A percentile compares a stretch with the other conserved stretches of the same genome.
These are phyloP conservation scores for Eueides isabella DNA, from an alignment of 1,140 invertebrate species.

Conservation along the genomic window DNA sequence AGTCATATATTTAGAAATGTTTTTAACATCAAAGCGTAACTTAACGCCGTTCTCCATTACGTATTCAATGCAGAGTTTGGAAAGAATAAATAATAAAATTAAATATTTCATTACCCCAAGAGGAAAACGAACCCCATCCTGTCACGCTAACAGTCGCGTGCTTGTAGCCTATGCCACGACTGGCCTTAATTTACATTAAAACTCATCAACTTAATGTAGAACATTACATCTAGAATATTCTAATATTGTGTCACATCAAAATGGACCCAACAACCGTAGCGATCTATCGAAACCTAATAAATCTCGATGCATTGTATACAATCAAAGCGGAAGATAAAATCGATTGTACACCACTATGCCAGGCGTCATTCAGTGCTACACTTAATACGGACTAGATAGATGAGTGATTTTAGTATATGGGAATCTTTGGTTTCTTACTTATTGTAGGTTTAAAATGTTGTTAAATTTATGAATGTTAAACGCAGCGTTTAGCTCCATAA, in stretches of 20 bases:
- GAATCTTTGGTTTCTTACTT: not conserved
- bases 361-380: conserved; percentile 11
- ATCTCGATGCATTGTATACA: conserved; percentile 21
- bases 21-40: too few species aligned
- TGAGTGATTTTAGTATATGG: not conserved
- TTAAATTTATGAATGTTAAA: too few species aligned
- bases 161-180: too few species aligned
- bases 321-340: conserved; percentile 24
- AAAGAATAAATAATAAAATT: too few species aligned
- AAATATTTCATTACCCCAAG: too few species aligned
- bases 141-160: too few species aligned
- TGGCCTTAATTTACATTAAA: not conserved
- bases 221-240: not conserved
- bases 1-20: too few species aligned
- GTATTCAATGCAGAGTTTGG: too few species aligned
- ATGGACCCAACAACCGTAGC: conserved; percentile 6
- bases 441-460: too few species aligned
- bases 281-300: conserved; percentile 30
- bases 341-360: conserved; percentile 23
- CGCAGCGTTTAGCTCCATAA: too few species aligned
- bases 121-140: too few species aligned
- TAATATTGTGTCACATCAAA: conserved; percentile 15
- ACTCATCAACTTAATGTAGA: not conserved
- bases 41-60: too few species aligned
- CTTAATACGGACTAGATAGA: not conserved